These are phyloP conservation scores for Rotaria socialis DNA, from an alignment of 2,888 invertebrate species.

Conservation along the genomic window DNA sequence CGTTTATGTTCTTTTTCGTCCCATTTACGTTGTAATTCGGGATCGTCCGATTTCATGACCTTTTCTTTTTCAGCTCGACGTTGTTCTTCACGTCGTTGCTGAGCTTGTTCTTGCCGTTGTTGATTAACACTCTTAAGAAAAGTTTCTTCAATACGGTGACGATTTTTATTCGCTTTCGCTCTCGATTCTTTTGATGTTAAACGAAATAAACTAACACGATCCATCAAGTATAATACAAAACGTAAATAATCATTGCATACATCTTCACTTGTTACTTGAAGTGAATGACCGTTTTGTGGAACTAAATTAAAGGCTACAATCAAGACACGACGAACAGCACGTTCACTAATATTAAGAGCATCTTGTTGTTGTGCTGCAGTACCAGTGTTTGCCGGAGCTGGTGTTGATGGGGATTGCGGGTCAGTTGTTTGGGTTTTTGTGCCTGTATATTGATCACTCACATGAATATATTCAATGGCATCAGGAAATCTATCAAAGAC, in stretches of 20 bases:
- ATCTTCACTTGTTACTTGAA: conserved; percentile 67
- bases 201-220: conserved; percentile 78
- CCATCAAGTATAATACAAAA: conserved; percentile 84
- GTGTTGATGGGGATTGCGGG: conserved; percentile 63
- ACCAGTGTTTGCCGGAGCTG: not conserved
- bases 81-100: conserved; percentile 83
- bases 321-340: conserved; percentile 18
- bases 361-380: conserved; percentile 32
- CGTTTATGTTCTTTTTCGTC: conserved; percentile 63
- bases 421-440: conserved; percentile 68
- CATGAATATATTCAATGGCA: conserved; percentile 86
- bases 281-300: conserved; percentile 49
- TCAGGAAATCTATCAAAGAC: conserved; percentile 54
- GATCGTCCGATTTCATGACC: conserved; percentile 79
- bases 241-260: conserved; percentile 70
- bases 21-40: conserved; percentile 92
- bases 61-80: conserved; percentile 86
- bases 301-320: conserved; percentile 43
- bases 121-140: conserved; percentile 89
- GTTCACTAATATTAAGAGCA: conserved; percentile 25
- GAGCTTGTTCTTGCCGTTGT: conserved; percentile 93
- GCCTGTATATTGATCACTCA: conserved; percentile 92
- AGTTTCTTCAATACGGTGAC: conserved; percentile 83
- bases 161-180: conserved; percentile 86
- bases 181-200: conserved; percentile 76